These are phyloP conservation scores for Papilio gigon DNA, from an alignment of 2,888 invertebrate species.

Conservation along the genomic window DNA sequence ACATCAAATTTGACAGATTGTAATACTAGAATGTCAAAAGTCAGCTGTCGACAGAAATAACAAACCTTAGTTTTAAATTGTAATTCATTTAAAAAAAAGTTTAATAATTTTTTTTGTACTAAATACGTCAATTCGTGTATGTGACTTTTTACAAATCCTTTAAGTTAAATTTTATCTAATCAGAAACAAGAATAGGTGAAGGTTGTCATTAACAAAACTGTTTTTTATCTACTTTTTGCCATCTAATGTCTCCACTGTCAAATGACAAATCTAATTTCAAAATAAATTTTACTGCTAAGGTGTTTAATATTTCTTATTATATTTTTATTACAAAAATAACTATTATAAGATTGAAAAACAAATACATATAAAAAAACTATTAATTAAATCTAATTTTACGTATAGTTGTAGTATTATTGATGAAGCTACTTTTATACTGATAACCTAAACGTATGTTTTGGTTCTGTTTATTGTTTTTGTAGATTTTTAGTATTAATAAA, in stretches of 20 bases:
- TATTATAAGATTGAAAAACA: background rate
- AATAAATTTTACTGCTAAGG: background rate
- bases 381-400: background rate
- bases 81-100: too few relatives aligned
- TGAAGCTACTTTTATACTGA: background rate
- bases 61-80: too few relatives aligned
- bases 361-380: background rate
- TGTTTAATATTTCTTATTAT: background rate
- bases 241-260: background rate
- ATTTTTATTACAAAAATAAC: background rate
- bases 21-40: background rate
- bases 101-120: too few relatives aligned
- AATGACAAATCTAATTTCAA: background rate
- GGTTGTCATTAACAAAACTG: too few relatives aligned
- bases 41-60: background rate
- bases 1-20: constrained; percentile 10
- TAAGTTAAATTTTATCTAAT: too few relatives aligned
- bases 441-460: background rate
- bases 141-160: too few relatives aligned
- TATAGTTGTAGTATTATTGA: background rate
- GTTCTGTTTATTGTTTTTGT: background rate
- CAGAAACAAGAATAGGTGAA: too few relatives aligned
- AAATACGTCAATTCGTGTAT: too few relatives aligned
- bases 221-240: too few relatives aligned
- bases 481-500: background rate